phyloP scores from a whole-genome alignment of 2,113 vertebrate species.

The Hucho hucho region DNA sequence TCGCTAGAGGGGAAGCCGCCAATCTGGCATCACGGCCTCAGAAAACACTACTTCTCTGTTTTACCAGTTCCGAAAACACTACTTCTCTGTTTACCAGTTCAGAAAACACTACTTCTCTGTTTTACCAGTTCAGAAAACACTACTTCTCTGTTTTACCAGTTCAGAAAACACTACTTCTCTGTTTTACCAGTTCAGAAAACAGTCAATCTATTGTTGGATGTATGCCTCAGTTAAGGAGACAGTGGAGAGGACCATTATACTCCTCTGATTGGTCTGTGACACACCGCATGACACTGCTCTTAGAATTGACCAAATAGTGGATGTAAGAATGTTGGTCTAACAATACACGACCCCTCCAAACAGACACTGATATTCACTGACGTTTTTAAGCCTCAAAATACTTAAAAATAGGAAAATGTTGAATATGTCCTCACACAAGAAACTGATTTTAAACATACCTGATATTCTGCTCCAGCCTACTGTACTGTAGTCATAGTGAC shows the following conservation, averaged over 20 bases:
- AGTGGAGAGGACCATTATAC: neutral
- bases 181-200: conserved; percentile 26
- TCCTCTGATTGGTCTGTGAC: too few relatives aligned
- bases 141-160: conserved; percentile 42
- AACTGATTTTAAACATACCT: too few relatives aligned
- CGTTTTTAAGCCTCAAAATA: too few relatives aligned
- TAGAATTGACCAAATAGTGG: too few relatives aligned
- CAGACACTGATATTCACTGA: too few relatives aligned
- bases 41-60: conserved; percentile 49
- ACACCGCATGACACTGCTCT: too few relatives aligned
- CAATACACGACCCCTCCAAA: too few relatives aligned
- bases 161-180: conserved; percentile 48
- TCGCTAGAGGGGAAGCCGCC: conserved; percentile 47
- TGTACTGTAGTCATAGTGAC: too few relatives aligned
- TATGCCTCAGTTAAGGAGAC: neutral
- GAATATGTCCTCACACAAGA: too few relatives aligned
- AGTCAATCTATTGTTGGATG: neutral
- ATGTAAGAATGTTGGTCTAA: too few relatives aligned
- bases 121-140: conserved; percentile 56
- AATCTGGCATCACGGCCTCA: conserved; percentile 60
- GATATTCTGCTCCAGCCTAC: too few relatives aligned
- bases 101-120: conserved; percentile 33
- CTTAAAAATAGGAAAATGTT: too few relatives aligned
- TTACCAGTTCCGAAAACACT: conserved; percentile 2
- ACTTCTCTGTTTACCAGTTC: conserved; percentile 21